A percentile compares a stretch with the other conserved stretches of the same genome.
phyloP scores from a whole-genome alignment of 2,113 vertebrate genomes.

The Barbus barbus region DNA sequence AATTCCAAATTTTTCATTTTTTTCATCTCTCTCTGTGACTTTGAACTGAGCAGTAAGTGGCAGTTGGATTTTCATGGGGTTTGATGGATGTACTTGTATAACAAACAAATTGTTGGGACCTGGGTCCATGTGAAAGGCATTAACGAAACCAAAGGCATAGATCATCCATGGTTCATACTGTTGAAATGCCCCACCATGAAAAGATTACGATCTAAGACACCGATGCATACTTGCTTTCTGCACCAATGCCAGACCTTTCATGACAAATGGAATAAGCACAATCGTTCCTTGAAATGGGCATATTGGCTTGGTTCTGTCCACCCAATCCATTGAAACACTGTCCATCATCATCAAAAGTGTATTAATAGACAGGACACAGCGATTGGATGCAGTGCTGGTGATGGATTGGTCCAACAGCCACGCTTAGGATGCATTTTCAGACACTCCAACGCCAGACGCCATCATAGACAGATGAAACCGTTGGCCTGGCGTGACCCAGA shows the following conservation, averaged over 20 bases:
- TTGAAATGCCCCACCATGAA: constrained; percentile 28
- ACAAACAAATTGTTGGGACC: constrained; percentile 26
- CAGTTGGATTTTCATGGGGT: constrained; percentile 33
- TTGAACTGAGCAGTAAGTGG: constrained; percentile 29
- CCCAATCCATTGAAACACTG: constrained; percentile 35
- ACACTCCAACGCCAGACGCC: constrained; percentile 1
- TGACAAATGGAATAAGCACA: constrained; percentile 26
- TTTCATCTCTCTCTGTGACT: neutral
- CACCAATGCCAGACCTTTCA: constrained; percentile 18
- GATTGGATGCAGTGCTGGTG: constrained; percentile 31
- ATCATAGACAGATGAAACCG: constrained; percentile 24
- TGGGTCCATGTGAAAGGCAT: constrained; percentile 39
- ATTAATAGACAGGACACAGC: constrained; percentile 18
- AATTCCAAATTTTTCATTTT: neutral
- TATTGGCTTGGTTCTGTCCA: neutral
- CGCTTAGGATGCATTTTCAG: neutral
- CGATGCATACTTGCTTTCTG: constrained; percentile 25
- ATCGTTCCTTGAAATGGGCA: constrained; percentile 18
- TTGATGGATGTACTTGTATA: constrained; percentile 36
- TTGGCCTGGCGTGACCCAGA: neutral
- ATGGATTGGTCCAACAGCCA: constrained; percentile 27
- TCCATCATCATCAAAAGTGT: constrained; percentile 69
- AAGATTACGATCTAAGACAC: constrained; percentile 29
- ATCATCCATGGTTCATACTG: constrained; percentile 19
- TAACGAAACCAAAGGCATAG: constrained; percentile 23